Base-by-base conservation (phyloP, 2,113 vertebrate species). In the Gallinago paraguaiae region DNA sequence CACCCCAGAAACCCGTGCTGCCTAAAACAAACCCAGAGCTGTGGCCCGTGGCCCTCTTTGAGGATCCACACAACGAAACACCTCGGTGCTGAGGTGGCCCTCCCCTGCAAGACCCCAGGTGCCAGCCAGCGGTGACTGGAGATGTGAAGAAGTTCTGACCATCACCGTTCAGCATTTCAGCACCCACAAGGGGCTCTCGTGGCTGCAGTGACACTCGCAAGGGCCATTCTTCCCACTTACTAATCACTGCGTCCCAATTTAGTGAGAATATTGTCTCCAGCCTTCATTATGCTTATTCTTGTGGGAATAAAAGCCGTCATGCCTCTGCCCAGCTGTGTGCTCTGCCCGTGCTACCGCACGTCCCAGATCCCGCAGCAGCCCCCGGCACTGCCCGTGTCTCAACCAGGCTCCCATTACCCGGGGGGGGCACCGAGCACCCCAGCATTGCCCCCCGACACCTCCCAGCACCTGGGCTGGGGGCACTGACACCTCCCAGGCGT, bases 81-180 rank as follows among this genome's bases (percentile, higher is more conserved):
- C n/a, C 53, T 6, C 3, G 20, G 39, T 11, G 13, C 54, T 8
- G n/a, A 28, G 60, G 27, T 8, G 28, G 31, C 5, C 10, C 19
- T 6, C 16, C 60, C 8, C 11, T 6, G 12, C 0, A 7, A 43
- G 72, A 16, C 13, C n/a, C 67, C 1, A 5, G 17, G 23, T 3
- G 15, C 3, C 78, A 30, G 64, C 63, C 20, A 25, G 24, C 10
- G 35, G 27, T 6, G 57, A 25, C 12, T 13, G 33, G 31, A 8
- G 43, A 15, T 30, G 22, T 33, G 19, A 24, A 14, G 45, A 20
- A 18, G 37, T 45, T 30, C 13, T 2, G 23, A 45, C 24, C 0
- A 0, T 27, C 77, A 50, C 61, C 22, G 13, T 13, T 48, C n/a
- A 6, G 35, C 7, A 33, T 33, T 18, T 43, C 46, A 8, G 69